phyloP scores from a whole-genome alignment of 2,113 vertebrate genomes.

The Marcusenius ussheri region DNA sequence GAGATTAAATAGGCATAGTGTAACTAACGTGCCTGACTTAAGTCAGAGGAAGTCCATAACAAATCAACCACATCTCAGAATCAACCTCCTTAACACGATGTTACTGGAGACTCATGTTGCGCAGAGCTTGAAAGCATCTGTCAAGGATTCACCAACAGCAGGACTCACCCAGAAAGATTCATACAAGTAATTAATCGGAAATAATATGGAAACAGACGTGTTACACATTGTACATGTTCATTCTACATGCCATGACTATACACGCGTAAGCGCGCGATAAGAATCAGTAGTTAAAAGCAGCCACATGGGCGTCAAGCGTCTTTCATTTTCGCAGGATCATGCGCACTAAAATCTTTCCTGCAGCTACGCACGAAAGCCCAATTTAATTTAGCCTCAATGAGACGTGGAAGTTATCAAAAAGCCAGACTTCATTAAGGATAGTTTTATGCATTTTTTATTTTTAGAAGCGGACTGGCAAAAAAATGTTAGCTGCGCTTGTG shows the following conservation, averaged over 20 bases:
- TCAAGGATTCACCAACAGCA: not conserved
- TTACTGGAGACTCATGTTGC: not conserved
- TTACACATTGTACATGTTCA: not conserved
- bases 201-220: not conserved
- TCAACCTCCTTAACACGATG: not conserved
- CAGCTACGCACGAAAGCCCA: not conserved
- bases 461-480: slow-evolving; percentile 73
- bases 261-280: not conserved
- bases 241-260: not conserved
- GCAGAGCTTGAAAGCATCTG: not conserved
- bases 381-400: not conserved
- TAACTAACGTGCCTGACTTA: not conserved
- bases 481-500: slow-evolving; percentile 86
- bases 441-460: slow-evolving; percentile 64
- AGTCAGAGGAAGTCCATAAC: not conserved
- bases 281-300: not conserved
- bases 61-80: not conserved
- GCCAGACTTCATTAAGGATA: slow-evolving; percentile 31
- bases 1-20: not conserved
- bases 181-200: not conserved
- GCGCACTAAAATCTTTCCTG: not conserved
- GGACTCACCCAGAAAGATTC: not conserved
- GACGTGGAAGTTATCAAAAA: not conserved
- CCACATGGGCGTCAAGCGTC: not conserved
- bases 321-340: not conserved